phyloP scores from a whole-genome alignment of 2,113 vertebrate species.

The Aspiorhynchus laticeps region DNA sequence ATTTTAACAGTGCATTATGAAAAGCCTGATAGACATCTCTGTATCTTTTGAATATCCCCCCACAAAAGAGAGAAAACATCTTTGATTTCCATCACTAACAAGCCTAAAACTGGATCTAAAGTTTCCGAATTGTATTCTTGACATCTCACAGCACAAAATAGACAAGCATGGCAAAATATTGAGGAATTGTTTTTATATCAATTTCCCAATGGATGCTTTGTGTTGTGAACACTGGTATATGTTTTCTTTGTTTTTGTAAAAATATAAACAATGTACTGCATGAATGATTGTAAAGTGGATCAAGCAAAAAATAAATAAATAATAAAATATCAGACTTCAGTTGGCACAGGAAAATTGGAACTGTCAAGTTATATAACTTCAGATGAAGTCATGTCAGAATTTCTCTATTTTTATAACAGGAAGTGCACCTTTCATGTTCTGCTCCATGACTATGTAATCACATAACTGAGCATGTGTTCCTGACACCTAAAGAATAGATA shows the following conservation, averaged over 20 bases:
- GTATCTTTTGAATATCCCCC: neutral
- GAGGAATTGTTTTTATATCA: neutral
- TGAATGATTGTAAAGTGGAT: neutral
- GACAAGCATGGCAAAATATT: neutral
- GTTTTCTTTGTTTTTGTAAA: neutral
- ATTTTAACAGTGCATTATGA: neutral
- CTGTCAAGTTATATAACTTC: slow-evolving; percentile 49
- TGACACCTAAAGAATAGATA: slow-evolving; percentile 36
- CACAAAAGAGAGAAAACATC: neutral
- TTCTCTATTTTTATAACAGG: slow-evolving; percentile 32
- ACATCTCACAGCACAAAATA: neutral
- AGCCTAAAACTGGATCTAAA: slow-evolving; percentile 11
- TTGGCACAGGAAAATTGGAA: slow-evolving; percentile 48
- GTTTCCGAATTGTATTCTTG: neutral
- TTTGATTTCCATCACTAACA: neutral
- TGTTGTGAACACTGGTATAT: neutral
- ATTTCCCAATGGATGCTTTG: neutral
- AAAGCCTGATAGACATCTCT: neutral
- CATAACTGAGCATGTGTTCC: slow-evolving; percentile 41
- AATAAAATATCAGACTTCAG: slow-evolving; percentile 15
- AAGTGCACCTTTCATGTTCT: slow-evolving; percentile 23
- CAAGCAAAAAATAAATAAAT: neutral
- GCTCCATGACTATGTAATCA: slow-evolving; percentile 41
- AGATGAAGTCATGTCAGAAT: slow-evolving; percentile 41
- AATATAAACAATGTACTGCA: neutral